Percentiles rank a stretch among this genome's conserved stretches.
Evolutionary conservation across 2,797 vertebrate species (phyloP).

Genomic region (Pangasius macronema): DNA sequence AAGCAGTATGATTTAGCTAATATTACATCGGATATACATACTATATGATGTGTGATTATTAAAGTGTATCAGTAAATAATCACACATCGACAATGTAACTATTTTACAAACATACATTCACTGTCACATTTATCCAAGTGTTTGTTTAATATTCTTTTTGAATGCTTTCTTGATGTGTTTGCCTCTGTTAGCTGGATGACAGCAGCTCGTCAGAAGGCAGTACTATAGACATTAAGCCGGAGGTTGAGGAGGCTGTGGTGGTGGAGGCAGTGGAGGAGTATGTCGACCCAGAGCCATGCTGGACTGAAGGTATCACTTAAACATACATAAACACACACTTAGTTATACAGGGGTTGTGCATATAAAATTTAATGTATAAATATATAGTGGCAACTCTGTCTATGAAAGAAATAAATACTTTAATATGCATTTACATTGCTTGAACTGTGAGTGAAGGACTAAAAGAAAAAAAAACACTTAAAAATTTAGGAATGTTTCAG

Average conservation of each 20-base stretch:
- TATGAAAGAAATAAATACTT: neutral
- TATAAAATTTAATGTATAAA: neutral
- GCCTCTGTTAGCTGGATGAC: conserved; percentile 83
- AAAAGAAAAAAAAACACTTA: neutral
- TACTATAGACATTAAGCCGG: conserved; percentile 97
- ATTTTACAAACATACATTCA: too few species aligned
- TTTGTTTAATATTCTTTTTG: too few species aligned
- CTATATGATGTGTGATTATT: neutral
- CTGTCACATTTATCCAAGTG: too few species aligned
- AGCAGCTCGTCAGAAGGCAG: conserved; percentile 98
- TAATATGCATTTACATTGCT: neutral
- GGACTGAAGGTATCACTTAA: conserved; percentile 87
- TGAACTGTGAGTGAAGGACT: neutral
- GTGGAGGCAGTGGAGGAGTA: conserved; percentile 96
- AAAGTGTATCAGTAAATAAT: neutral
- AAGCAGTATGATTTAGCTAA: too few species aligned
- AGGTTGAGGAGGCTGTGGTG: conserved; percentile 90
- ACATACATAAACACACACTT: neutral
- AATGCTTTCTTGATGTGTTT: conserved; percentile 11
- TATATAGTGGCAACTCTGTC: neutral
- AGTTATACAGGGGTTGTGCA: neutral
- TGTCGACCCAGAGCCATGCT: conserved; percentile 92
- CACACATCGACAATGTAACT: too few species aligned
- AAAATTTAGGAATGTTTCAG: neutral
- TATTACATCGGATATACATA: neutral